These are phyloP conservation scores for Drosophila tsacasi DNA, from an alignment of 1,140 invertebrate genomes.

Conservation along the genomic window DNA sequence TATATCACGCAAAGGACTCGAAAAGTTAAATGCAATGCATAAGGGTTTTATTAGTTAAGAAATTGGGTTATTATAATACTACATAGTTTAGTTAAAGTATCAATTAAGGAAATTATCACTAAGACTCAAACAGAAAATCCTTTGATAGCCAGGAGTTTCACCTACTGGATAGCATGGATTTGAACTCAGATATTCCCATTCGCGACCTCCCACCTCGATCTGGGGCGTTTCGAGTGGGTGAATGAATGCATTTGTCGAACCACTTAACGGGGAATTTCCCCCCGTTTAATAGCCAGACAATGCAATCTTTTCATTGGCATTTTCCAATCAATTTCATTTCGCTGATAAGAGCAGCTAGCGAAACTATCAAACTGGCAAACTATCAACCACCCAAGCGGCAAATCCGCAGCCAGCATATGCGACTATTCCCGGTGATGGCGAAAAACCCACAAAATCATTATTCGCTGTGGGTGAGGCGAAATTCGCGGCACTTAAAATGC, in stretches of 20 bases:
- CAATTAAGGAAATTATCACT: background rate
- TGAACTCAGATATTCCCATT: background rate
- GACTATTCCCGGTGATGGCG: slow-evolving; percentile 35
- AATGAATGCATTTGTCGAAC: slow-evolving; percentile 17
- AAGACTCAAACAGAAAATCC: background rate
- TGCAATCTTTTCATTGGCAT: slow-evolving; percentile 67
- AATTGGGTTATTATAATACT: background rate
- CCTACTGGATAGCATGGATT: background rate
- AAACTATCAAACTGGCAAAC: slow-evolving; percentile 43
- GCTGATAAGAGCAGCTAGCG: slow-evolving; percentile 34
- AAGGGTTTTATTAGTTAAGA: background rate
- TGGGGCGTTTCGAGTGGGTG: slow-evolving; percentile 8
- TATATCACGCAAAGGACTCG: slow-evolving; percentile 10
- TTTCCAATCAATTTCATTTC: slow-evolving; percentile 71
- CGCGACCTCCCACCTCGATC: background rate
- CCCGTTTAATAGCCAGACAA: slow-evolving; percentile 48
- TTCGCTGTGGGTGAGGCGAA: slow-evolving; percentile 49
- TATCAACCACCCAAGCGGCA: slow-evolving; percentile 46
- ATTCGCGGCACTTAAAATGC: slow-evolving; percentile 74
- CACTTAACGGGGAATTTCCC: slow-evolving; percentile 40
- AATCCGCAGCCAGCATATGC: slow-evolving; percentile 43
- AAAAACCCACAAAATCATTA: slow-evolving; percentile 72
- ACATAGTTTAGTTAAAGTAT: background rate
- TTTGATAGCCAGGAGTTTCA: background rate
- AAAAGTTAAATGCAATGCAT: background rate